Evolutionary conservation across 2,888 invertebrate species (phyloP), one percentile per base, ranked within the genome.

Genomic region (Cyaniris semiargus): DNA sequence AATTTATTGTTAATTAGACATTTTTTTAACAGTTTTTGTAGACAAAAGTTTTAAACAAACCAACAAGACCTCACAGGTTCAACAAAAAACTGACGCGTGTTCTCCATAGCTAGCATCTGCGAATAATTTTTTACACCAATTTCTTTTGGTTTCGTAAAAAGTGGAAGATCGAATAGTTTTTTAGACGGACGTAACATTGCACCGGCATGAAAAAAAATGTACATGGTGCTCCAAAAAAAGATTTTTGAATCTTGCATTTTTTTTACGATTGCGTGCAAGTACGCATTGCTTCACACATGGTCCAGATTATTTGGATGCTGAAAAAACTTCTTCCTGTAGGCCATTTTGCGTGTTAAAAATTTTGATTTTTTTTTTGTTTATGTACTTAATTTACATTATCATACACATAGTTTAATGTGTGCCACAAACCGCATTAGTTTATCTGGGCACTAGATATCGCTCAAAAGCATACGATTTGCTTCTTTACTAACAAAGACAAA

Each of bases 81-180:
- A 31, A 66, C 66, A 66, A 66, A 66, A 66, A 66, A 66, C 81
- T 81, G 78, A 79, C 80, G 77, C 80, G 80, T 76, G 81, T 82
- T 83, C 91, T 90, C 91, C 90, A 91, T 90, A 92, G 91, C 88
- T 88, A 91, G 93, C 93, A 94, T 94, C 93, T 94, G 93, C 93
- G 86, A 93, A 93, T 92, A 48, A 8, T 88, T 92, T 89, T 93
- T 93, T 90, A 87, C 81, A 76, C 79, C 81, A 88, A 90, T 90
- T 91, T 92, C 89, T 92, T 90, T 90, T 80, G 86, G 78, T 78
- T 71, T 34, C 77, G 86, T 87, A 89, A 92, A 93, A 92, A 88
- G 82, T 81, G 79, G 84, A 71, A 78, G 78, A 79, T 74, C 79
- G 88, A 86, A 81, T 83, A 83, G 81, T 87, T 91, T 92, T 92